Evolutionary conservation across 2,113 vertebrate species (phyloP).

Genomic region (Pluvianellus socialis): DNA sequence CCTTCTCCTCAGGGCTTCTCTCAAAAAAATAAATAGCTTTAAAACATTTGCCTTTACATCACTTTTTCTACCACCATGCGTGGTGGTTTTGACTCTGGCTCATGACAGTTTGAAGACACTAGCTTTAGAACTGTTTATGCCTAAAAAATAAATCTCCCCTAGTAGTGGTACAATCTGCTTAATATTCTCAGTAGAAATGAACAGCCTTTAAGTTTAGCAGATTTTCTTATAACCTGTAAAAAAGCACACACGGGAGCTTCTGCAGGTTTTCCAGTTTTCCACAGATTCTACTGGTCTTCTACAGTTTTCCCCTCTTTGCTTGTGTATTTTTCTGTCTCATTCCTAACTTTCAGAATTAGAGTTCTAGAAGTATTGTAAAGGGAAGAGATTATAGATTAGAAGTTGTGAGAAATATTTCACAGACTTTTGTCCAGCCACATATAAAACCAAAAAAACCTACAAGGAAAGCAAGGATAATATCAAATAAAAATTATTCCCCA

Average conservation of each 20-base stretch:
- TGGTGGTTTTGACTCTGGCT: not conserved
- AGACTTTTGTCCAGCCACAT: not conserved
- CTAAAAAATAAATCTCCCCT: not conserved
- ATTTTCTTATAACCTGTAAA: not conserved
- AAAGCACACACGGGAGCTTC: not conserved
- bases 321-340: not conserved
- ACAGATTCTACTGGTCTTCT: not conserved
- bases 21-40: not conserved
- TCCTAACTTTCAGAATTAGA: not conserved
- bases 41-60: not conserved
- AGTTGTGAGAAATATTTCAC: not conserved
- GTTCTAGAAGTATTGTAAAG: not conserved
- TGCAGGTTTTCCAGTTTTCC: not conserved
- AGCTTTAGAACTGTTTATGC: not conserved
- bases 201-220: not conserved
- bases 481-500: no score
- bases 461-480: no score
- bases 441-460: no score
- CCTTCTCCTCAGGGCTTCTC: not conserved
- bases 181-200: not conserved
- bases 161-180: not conserved
- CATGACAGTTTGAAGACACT: not conserved
- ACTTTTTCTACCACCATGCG: not conserved
- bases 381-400: not conserved
- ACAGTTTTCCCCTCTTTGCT: not conserved